Evolutionary conservation across 30 jellyfish, hydroid and myxozoan species (phyloP).

Genomic region (Aurelia sp.): DNA sequence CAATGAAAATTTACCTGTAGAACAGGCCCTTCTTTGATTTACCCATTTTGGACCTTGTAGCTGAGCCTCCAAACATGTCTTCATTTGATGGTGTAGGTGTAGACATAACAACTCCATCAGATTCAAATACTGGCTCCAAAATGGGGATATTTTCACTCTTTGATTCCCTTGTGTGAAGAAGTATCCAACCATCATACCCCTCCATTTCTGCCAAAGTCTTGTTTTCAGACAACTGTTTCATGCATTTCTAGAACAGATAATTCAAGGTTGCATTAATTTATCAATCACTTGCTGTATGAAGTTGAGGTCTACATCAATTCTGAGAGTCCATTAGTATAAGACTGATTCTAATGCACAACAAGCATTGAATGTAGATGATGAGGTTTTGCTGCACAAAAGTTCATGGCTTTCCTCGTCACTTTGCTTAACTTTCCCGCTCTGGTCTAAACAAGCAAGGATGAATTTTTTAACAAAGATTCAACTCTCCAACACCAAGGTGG

Average conservation of each 20-base stretch:
- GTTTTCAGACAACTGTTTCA: slow-evolving; percentile 48
- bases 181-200: slow-evolving; percentile 59
- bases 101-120: slow-evolving; percentile 27
- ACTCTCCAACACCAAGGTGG: too few species aligned
- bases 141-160: slow-evolving; percentile 35
- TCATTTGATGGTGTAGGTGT: slow-evolving; percentile 69
- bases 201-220: slow-evolving; percentile 35
- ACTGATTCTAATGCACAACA: too few species aligned
- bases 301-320: too few species aligned
- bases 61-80: slow-evolving; percentile 78
- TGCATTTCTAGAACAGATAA: slow-evolving; percentile 31
- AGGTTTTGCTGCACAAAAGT: too few species aligned
- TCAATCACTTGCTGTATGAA: too few species aligned
- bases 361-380: too few species aligned
- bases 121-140: slow-evolving; percentile 56
- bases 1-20: slow-evolving; percentile 38
- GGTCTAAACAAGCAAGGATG: too few species aligned
- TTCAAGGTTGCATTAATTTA: background rate
- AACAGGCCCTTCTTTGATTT: slow-evolving; percentile 49
- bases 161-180: slow-evolving; percentile 39
- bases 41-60: slow-evolving; percentile 44
- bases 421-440: too few species aligned
- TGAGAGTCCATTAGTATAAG: too few species aligned
- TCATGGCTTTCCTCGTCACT: too few species aligned
- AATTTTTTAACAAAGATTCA: too few species aligned